Percentiles rank a stretch among this genome's conserved stretches.
Evolutionary conservation across 2,113 vertebrate genomes (phyloP).

Genomic region (Illadopsis cleaveri): DNA sequence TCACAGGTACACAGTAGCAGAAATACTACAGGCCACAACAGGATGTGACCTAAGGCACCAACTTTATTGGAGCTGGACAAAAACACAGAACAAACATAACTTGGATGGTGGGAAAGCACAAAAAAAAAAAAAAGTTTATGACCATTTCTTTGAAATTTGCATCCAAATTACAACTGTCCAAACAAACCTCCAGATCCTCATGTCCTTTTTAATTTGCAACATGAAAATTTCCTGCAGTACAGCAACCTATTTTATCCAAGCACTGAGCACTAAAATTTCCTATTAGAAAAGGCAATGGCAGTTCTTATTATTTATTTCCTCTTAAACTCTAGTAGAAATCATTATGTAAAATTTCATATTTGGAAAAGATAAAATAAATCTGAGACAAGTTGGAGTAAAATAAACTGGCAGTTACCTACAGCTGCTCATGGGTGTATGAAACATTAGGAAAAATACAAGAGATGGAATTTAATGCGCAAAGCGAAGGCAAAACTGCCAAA

Average conservation of each 20-base stretch:
- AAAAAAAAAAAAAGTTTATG: neutral
- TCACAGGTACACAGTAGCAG: accelerated
- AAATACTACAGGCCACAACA: neutral
- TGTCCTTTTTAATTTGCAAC: neutral
- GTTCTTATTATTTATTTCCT: neutral
- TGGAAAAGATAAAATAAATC: neutral
- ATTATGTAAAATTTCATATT: neutral
- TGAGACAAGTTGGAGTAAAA: neutral
- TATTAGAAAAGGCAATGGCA: neutral
- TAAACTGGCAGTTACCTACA: neutral
- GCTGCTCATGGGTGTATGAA: neutral
- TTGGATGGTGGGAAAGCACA: neutral
- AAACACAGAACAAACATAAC: neutral
- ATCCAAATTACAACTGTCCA: neutral
- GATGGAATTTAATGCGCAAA: neutral
- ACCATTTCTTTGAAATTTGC: neutral
- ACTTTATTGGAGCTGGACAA: neutral
- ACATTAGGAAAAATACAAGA: neutral
- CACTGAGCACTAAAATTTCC: neutral
- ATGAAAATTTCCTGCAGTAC: neutral
- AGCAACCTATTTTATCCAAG: neutral
- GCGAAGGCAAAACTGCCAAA: neutral
- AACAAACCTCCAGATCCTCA: neutral
- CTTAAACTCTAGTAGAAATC: neutral
- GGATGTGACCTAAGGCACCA: neutral